Percentiles rank a stretch among this genome's conserved stretches.
Evolutionary conservation across 1,140 invertebrate species (phyloP).

Genomic region (Magallana ariakensis): DNA sequence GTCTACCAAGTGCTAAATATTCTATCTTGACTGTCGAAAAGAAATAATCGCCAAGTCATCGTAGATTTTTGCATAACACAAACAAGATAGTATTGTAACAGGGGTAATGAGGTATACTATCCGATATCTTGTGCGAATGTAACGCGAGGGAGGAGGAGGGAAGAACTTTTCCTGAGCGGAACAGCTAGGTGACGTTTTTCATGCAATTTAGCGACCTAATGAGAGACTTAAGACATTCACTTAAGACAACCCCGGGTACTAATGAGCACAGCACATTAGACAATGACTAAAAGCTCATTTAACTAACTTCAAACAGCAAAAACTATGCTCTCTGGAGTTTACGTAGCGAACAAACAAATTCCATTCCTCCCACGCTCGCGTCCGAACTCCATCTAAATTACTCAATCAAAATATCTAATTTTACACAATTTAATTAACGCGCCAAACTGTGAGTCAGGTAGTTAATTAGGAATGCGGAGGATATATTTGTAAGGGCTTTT

Average conservation of each 20-base stretch:
- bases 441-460: slow-evolving; percentile 26
- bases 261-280: slow-evolving; percentile 8
- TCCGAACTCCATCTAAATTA: slow-evolving; percentile 28
- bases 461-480: background rate
- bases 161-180: background rate
- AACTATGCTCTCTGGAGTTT: slow-evolving; percentile 35
- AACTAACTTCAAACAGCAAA: slow-evolving; percentile 37
- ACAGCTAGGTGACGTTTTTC: slow-evolving; percentile 21
- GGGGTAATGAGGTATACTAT: background rate
- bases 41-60: slow-evolving; percentile 34
- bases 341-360: slow-evolving; percentile 16
- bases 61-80: slow-evolving; percentile 29
- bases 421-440: slow-evolving; percentile 37
- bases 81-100: slow-evolving; percentile 37
- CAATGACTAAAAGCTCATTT: slow-evolving; percentile 31
- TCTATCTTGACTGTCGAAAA: slow-evolving; percentile 6
- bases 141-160: background rate
- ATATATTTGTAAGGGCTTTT: background rate
- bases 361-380: background rate
- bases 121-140: slow-evolving; percentile 27
- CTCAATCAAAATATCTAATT: slow-evolving; percentile 31
- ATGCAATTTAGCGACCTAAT: slow-evolving; percentile 32
- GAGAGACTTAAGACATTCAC: slow-evolving; percentile 16
- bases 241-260: slow-evolving; percentile 16
- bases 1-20: slow-evolving; percentile 31